Base-by-base conservation (phyloP, 64 coral and sea anemone genomes). In the Pocillopora verrucosa region DNA sequence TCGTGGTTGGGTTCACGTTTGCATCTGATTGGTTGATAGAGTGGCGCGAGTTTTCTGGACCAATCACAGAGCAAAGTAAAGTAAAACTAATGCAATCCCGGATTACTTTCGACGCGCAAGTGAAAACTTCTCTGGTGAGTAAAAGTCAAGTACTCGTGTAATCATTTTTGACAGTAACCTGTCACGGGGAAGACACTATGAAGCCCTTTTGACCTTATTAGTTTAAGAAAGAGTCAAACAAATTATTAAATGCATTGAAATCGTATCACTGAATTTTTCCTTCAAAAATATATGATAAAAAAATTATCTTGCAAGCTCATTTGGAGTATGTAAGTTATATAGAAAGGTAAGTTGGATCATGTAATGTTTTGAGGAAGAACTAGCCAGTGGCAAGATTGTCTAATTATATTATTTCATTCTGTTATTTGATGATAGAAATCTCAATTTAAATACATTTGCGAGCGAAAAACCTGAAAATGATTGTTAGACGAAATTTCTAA, bases 211-310 rank as follows among this genome's bases (percentile, higher is more conserved):
- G 60, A 82, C 80, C 80, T 65, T 11, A 10, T 19, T 45, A 77
- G 10, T 12, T 56, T 36, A 77, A 77, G 38, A 77, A 56, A 3
- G 36, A 17, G 2, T 56, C 41, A 51, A 51, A 77, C 37, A 19
- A 77, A 56, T 77, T 77, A 77, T 58, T 77, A 20, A 77, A 37
- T 77, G 56, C 75, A 56, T 77, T 56, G 41, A 77, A 77, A 45
- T 56, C 41, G 37, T 22, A 37, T 56, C 9, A 56, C 6, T 9
- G 10, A 56, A 77, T 51, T 51, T 51, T 51, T 51, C 41, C 7
- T 51, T 51, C 41, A 51, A 51, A 51, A 51, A 51, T 51, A 51
- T 51, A 51, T 4, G 7, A 51, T 4, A 51, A 51, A 4, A 51
- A 4, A 51, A 51, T 51, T 51, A 3, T 51, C 41, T 51, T 51